A percentile compares a stretch with the other conserved stretches of the same genome.
Evolutionary conservation across 1,140 invertebrate species (phyloP).

Genomic region (Plodia interpunctella): DNA sequence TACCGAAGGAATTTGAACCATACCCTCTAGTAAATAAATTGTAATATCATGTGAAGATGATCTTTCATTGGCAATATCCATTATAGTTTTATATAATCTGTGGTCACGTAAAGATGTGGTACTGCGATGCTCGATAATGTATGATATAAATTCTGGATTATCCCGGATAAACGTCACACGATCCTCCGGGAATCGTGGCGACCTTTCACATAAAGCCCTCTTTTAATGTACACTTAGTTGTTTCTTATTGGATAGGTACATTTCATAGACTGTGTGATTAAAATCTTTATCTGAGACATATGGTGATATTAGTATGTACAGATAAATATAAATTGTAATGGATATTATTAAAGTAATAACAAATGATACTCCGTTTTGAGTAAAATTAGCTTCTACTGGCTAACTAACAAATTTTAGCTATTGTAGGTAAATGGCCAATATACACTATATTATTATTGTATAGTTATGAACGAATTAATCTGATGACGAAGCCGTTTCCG

Average conservation of each 20-base stretch:
- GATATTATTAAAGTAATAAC: too few relatives aligned
- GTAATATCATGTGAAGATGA: not conserved
- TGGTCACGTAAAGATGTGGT: not conserved
- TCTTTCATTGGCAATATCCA: not conserved
- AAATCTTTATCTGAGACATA: not conserved
- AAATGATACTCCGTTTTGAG: too few relatives aligned
- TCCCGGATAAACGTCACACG: not conserved
- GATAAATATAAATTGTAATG: not conserved
- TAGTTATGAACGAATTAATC: too few relatives aligned
- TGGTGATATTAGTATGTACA: not conserved
- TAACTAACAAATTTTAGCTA: too few relatives aligned
- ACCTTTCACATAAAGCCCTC: not conserved
- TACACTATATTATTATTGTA: too few relatives aligned
- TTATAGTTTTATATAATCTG: conserved; percentile 4
- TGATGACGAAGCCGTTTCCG: too few relatives aligned
- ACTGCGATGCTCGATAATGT: not conserved
- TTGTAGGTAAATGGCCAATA: too few relatives aligned
- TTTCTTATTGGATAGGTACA: not conserved
- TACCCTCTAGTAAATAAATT: not conserved
- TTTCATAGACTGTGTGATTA: not conserved
- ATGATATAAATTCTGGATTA: not conserved
- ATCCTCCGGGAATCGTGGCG: not conserved
- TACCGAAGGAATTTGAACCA: not conserved
- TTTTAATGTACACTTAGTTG: not conserved
- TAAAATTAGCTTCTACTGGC: too few relatives aligned